Conservation (phyloP, 2,888 invertebrate species). For the Adelphocoris suturalis region DNA sequence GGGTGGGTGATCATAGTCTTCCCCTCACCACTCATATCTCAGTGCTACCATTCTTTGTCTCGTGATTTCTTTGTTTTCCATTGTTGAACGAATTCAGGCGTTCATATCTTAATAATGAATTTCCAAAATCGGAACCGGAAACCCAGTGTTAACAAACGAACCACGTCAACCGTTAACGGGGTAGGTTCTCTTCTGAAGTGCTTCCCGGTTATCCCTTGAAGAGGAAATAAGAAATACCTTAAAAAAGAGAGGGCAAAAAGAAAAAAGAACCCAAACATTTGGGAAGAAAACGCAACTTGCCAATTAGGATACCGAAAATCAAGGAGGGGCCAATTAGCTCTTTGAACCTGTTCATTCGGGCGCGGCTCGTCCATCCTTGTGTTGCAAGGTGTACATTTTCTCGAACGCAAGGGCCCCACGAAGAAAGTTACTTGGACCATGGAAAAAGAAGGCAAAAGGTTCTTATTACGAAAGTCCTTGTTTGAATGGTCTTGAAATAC, state of each 20-base stretch:
- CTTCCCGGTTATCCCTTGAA: background rate
- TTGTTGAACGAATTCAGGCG: background rate
- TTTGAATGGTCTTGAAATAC: conserved; percentile 18
- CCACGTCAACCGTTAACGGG: conserved; percentile 43
- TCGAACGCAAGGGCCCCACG: background rate
- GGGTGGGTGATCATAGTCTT: too few species aligned
- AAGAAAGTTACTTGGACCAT: conserved; percentile 36
- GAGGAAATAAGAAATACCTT: background rate
- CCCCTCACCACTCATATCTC: too few species aligned
- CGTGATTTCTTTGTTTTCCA: background rate
- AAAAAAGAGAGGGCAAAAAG: background rate
- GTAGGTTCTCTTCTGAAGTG: background rate
- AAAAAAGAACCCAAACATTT: background rate
- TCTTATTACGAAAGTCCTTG: conserved; percentile 32
- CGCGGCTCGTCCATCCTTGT: conserved; percentile 37
- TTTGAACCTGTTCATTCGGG: conserved; percentile 64
- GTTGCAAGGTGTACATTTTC: conserved; percentile 22
- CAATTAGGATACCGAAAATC: conserved; percentile 61
- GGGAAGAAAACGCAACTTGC: conserved; percentile 50
- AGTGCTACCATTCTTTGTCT: too few species aligned
- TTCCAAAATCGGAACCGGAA: background rate
- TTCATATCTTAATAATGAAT: background rate
- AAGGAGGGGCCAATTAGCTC: conserved; percentile 64
- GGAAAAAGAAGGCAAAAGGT: conserved; percentile 19
- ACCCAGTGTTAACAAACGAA: conserved; percentile 5